Base-by-base conservation (phyloP, 2,797 vertebrate genomes). In the Pogonophryne albipinna region DNA sequence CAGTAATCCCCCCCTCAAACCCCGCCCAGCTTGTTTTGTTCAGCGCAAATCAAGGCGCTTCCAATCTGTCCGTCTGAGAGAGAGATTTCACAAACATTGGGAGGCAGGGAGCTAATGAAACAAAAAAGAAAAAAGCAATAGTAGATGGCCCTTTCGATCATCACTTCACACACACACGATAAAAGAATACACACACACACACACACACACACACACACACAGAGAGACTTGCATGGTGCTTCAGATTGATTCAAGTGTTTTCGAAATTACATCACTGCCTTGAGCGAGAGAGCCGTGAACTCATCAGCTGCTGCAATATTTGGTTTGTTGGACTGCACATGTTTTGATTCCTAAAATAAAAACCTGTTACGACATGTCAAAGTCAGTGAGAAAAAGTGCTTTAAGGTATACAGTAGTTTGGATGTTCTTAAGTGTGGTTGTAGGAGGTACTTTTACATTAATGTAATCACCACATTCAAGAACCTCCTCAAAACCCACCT, bases 11-110 rank as follows among this genome's bases (percentile, higher is more conserved):
- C 78, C 76, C 34, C 7, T 38, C 6, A 6, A 17, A 55, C 41
- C 82, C 59, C 49, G 41, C 67, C 76, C 80, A 55, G 67, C 56
- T 79, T 61, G 31, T 80, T 87, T 84, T 88, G 71, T 85, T 91
- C 79, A 44, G 65, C 3, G 27, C 81, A 76, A 87, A 85, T 89
- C 81, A 64, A 87, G 77, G 74, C 56, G 11, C 85, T 74, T 85
- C 76, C 83, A 87, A 77, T 87, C 80, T 71, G 76, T 78, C 56
- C 15, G 57, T 65, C 31, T 76, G 71, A 74, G 66, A 73, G 70
- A 71, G 49, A 13, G 27, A 70, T 58, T 68, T 80, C 60, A 83
- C 82, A 67, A 79, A 84, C 57, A 63, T 74, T 76, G 68, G 67
- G 34, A 72, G 65, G 83, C 31, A 42, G 63, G 62, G 62, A 63